These are phyloP conservation scores for Florisuga fusca DNA, from an alignment of 2,797 vertebrate species.

Conservation along the genomic window DNA sequence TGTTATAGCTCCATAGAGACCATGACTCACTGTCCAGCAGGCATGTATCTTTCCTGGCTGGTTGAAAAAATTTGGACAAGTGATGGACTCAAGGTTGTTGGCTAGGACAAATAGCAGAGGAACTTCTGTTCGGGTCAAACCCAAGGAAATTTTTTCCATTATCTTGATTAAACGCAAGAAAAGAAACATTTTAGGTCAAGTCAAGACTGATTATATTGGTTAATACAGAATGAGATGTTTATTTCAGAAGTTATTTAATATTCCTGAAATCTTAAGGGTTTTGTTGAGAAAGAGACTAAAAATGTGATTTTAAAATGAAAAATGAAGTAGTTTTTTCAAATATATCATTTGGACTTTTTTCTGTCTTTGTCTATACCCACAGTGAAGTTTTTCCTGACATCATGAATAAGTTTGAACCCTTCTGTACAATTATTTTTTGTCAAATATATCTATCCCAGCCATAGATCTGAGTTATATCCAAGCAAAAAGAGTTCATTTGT, in stretches of 20 bases:
- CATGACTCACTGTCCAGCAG: fast-evolving
- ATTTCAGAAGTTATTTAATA: not conserved
- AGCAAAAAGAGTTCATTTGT: constrained; percentile 19
- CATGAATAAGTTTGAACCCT: constrained; percentile 12
- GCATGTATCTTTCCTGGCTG: not conserved
- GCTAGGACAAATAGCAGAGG: not conserved
- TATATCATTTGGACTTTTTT: not conserved
- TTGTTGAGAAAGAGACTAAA: not conserved
- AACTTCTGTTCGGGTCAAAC: not conserved
- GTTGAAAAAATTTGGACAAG: not conserved
- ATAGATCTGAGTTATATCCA: constrained; percentile 32
- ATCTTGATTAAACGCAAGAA: not conserved
- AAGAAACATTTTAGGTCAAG: not conserved
- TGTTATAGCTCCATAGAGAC: not conserved
- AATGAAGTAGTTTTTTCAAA: not conserved
- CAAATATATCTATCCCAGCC: not conserved
- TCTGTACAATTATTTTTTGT: constrained; percentile 28
- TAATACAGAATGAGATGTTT: not conserved
- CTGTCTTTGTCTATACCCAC: not conserved
- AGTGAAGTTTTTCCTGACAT: constrained; percentile 7
- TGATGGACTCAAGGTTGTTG: not conserved
- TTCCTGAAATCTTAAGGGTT: not conserved
- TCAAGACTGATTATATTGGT: not conserved
- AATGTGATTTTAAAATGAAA: not conserved
- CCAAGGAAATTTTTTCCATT: not conserved